phyloP scores from a whole-genome alignment of 2,113 vertebrate genomes.

The Pseudorhombus dupliciocellatus region DNA sequence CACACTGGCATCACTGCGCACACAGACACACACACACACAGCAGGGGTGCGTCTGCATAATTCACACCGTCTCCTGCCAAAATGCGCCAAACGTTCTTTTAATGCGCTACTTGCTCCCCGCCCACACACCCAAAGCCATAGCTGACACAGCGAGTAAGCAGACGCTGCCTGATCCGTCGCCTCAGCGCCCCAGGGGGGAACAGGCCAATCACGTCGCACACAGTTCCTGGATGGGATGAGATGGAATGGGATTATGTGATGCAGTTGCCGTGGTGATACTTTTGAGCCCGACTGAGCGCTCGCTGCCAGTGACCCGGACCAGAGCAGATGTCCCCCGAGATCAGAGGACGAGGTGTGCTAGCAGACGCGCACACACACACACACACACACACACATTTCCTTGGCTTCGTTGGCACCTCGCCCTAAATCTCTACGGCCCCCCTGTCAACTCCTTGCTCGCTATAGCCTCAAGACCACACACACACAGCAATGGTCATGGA shows the following conservation, averaged over 20 bases:
- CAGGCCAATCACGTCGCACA: slow-evolving; percentile 66
- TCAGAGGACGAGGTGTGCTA: slow-evolving; percentile 48
- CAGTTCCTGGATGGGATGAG: slow-evolving; percentile 66
- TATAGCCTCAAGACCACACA: slow-evolving; percentile 52
- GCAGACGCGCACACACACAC: not conserved
- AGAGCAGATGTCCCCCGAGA: slow-evolving; percentile 74
- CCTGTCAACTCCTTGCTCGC: slow-evolving; percentile 55
- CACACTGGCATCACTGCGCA: slow-evolving; percentile 38
- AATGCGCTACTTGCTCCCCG: slow-evolving; percentile 64
- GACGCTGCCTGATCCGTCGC: slow-evolving; percentile 61
- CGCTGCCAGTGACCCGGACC: slow-evolving; percentile 73
- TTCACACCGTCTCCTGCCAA: slow-evolving; percentile 72
- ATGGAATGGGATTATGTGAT: slow-evolving; percentile 67
- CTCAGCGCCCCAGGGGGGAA: slow-evolving; percentile 62
- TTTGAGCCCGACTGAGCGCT: slow-evolving; percentile 65
- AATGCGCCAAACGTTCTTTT: slow-evolving; percentile 67
- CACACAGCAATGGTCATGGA: slow-evolving; percentile 16
- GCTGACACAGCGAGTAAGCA: slow-evolving; percentile 75
- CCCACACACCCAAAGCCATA: slow-evolving; percentile 59
- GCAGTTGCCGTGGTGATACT: slow-evolving; percentile 72
- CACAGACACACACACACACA: slow-evolving; percentile 44
- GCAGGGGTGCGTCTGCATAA: slow-evolving; percentile 71
- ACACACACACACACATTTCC: not conserved
- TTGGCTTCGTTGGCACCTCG: slow-evolving; percentile 63
- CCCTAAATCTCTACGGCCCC: slow-evolving; percentile 55